Evolutionary conservation across 1,140 invertebrate genomes (phyloP), one percentile per base, ranked within the genome.

Genomic region (Palaemon carinicauda): DNA sequence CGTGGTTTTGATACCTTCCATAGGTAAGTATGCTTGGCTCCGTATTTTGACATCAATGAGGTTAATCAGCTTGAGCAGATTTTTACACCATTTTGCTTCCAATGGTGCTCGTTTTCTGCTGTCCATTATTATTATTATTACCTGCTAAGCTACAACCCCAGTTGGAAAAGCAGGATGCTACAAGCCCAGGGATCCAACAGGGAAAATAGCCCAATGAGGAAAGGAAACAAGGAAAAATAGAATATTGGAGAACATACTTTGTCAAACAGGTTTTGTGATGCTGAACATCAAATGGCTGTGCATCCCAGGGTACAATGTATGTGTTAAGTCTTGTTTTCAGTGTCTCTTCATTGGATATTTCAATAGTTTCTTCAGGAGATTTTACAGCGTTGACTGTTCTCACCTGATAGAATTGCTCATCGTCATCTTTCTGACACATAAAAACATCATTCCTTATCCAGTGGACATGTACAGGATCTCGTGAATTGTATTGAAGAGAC

Each of bases 381-480:
- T 78, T 78, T 52, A 33, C 75, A 78, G 75, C 75, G 19, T 78
- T 78, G 19, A 52, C 51, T 52, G 31, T 51, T 51, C 75, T 78
- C 5, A 78, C 75, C 41, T 78, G 3, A 51, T 7, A 78, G 5
- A 78, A 27, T 27, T 78, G 75, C 29, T 78, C 5, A 51, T 51
- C 75, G 53, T 51, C 33, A 21, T 51, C 75, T 29, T 41, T 14
- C 29, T 78, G 75, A 27, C 75, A 78, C 17, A 78, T n/a, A 78
- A 51, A 78, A 78, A 51, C 75, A 78, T 12, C 12, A 51, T 10
- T 78, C 3, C 31, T 51, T 51, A n/a, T 78, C 75, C 50, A 78
- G 33, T 78, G 75, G 31, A 41, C 3, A 15, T 51, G 75, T 51
- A 7, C 75, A 10, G 31, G 78, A 33, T 27, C 78, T 2, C 60